A percentile compares a stretch with the other conserved stretches of the same genome.
phyloP scores from a whole-genome alignment of 2,113 vertebrate genomes.

The Cyphotilapia sp. region DNA sequence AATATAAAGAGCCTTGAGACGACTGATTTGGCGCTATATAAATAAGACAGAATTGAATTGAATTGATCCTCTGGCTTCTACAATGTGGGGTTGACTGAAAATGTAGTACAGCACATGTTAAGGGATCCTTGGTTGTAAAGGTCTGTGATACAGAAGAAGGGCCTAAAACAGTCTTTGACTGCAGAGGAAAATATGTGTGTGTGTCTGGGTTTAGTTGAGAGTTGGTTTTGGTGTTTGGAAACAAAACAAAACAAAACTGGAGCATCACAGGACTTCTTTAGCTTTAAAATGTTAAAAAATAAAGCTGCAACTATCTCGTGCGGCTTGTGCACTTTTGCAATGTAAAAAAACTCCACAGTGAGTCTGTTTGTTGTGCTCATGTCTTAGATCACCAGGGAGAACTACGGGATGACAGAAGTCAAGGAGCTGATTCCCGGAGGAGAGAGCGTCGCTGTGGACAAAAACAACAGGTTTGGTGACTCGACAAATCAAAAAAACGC shows the following conservation, averaged over 20 bases:
- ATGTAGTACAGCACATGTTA: neutral
- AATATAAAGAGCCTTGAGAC: neutral
- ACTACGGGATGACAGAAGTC: conserved; percentile 86
- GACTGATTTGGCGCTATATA: neutral
- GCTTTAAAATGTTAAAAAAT: neutral
- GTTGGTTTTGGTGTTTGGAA: neutral
- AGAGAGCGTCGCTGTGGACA: conserved; percentile 80
- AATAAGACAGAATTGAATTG: neutral
- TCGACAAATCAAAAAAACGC: neutral
- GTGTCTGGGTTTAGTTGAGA: neutral
- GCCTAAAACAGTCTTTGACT: neutral
- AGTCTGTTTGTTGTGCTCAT: neutral
- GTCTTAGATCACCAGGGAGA: conserved; percentile 88
- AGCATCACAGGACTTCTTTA: neutral
- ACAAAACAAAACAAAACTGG: neutral
- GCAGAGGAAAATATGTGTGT: neutral
- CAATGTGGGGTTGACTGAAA: neutral
- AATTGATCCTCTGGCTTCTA: neutral
- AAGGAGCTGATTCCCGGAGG: conserved; percentile 88
- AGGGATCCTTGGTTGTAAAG: neutral
- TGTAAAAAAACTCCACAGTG: neutral
- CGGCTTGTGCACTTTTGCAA: neutral
- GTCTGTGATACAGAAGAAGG: neutral
- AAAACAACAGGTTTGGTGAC: conserved; percentile 80
- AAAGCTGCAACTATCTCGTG: neutral